Evolutionary conservation across 2,888 invertebrate genomes (phyloP).

Genomic region (Andrena flavipes): DNA sequence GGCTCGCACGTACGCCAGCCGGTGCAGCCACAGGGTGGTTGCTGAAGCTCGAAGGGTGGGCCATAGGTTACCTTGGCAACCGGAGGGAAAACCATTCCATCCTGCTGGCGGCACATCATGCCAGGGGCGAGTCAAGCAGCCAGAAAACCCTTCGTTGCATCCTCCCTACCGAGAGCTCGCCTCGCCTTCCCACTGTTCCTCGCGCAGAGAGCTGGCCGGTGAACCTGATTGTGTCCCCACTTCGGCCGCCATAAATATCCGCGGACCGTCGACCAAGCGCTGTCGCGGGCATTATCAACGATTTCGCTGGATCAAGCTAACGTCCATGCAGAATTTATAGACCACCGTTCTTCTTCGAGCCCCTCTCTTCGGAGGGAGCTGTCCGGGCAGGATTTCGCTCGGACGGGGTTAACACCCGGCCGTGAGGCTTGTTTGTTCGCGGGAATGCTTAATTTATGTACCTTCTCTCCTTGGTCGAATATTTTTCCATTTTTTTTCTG

Average conservation of each 20-base stretch:
- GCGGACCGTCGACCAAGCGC: constrained; percentile 57
- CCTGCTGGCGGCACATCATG: constrained; percentile 83
- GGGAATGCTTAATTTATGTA: constrained; percentile 19
- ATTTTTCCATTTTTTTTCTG: constrained; percentile 2
- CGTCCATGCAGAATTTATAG: constrained; percentile 62
- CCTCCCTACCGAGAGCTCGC: constrained; percentile 38
- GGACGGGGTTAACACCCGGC: constrained; percentile 33
- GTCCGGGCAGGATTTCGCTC: constrained; percentile 15
- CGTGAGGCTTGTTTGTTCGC: constrained; percentile 13
- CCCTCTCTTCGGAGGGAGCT: neutral
- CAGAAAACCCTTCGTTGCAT: constrained; percentile 75
- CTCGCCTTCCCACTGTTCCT: constrained; percentile 4
- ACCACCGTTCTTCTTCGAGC: constrained; percentile 24
- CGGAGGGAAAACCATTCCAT: constrained; percentile 82
- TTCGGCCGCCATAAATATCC: constrained; percentile 66
- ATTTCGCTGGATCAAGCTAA: constrained; percentile 65
- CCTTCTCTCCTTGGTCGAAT: neutral
- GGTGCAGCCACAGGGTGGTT: constrained; percentile 73
- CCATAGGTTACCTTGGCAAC: constrained; percentile 82
- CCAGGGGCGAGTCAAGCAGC: constrained; percentile 72
- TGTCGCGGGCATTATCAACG: constrained; percentile 68
- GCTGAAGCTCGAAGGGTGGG: constrained; percentile 80
- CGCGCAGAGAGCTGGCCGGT: constrained; percentile 37
- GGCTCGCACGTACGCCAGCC: constrained; percentile 52
- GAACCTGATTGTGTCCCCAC: constrained; percentile 62